Conservation (phyloP, 2,113 vertebrate genomes). For the Rhombomys opimus region DNA sequence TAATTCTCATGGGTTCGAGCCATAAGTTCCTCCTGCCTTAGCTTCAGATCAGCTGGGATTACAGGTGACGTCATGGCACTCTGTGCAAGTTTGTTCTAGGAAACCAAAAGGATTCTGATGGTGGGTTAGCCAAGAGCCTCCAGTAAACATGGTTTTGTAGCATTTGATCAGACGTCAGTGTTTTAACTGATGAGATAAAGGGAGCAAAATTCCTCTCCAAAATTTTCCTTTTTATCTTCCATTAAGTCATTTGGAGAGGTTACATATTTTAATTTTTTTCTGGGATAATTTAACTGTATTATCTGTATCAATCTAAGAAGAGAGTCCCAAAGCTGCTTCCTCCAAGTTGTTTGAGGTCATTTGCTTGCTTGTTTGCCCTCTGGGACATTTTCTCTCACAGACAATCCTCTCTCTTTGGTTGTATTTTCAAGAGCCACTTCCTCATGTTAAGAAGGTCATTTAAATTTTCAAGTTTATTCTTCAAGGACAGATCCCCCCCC, state of each 20-base stretch:
- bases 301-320: neutral
- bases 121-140: neutral
- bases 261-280: neutral
- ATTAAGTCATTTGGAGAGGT: neutral
- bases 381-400: neutral
- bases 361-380: neutral
- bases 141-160: neutral
- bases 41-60: neutral
- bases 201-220: neutral
- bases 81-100: neutral
- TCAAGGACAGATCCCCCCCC: constrained; percentile 57
- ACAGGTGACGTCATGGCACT: neutral
- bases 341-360: neutral
- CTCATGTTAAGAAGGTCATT: constrained; percentile 66
- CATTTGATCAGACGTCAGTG: neutral
- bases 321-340: neutral
- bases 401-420: neutral
- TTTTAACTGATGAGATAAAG: neutral
- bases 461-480: constrained; percentile 68
- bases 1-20: neutral
- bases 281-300: neutral
- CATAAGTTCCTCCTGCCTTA: neutral
- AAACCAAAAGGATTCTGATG: neutral
- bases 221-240: neutral
- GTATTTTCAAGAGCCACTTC: constrained; percentile 44